Conservation (phyloP, 2,888 invertebrate genomes). For the Athetis lepigone region DNA sequence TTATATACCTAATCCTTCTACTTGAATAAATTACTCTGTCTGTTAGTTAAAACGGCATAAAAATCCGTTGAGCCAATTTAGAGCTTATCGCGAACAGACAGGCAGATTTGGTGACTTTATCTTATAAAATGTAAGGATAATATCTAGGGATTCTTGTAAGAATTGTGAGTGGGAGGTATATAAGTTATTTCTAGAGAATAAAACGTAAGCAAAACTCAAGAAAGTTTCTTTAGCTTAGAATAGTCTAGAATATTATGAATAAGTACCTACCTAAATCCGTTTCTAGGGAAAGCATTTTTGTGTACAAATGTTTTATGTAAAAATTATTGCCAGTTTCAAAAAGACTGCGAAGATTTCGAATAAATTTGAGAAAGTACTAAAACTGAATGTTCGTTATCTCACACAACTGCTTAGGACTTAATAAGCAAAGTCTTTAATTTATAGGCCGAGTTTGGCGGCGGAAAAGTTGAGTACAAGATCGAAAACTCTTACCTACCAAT, state of each 20-base stretch:
- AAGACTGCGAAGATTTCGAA: conserved; percentile 11
- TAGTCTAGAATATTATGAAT: background rate
- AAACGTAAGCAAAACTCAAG: background rate
- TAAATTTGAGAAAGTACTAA: conserved; percentile 20
- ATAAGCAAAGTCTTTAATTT: conserved; percentile 48
- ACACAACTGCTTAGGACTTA: conserved; percentile 31
- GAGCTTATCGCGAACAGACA: no score
- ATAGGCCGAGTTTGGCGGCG: conserved; percentile 33
- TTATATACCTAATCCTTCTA: no score
- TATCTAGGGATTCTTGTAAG: background rate
- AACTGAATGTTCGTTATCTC: conserved; percentile 37
- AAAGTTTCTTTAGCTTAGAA: conserved; percentile 4
- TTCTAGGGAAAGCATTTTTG: conserved; percentile 20
- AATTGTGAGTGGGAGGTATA: background rate
- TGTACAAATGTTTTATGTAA: background rate
- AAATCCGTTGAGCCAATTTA: no score
- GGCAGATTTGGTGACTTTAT: no score
- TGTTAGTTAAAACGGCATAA: no score
- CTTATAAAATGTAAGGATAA: background rate
- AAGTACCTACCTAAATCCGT: background rate
- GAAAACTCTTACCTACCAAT: conserved; percentile 32
- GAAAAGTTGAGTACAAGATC: conserved; percentile 30
- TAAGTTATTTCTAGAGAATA: background rate
- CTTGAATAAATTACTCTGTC: no score
- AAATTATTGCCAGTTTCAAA: background rate